Evolutionary conservation across 2,797 vertebrate genomes (phyloP), one percentile per base, ranked within the genome.

Genomic region (Enteromius argenteus): DNA sequence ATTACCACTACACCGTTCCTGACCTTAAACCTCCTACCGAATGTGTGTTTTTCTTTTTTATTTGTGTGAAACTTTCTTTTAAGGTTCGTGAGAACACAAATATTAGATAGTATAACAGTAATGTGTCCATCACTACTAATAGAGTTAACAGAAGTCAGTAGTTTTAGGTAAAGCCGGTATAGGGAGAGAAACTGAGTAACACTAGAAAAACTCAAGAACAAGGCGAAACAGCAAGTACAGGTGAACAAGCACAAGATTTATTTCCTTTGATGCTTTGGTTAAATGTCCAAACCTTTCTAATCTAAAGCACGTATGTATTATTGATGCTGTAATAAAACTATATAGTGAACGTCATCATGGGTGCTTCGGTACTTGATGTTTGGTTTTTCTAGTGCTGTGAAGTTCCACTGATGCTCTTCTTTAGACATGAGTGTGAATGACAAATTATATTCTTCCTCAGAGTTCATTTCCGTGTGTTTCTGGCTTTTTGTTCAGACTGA

Each of bases 401-500:
- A 86, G 49, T 23, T 19, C 46, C 62, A 67, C 64, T 21, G 67
- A 58, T 56, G 44, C 49, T 79, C 32, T 79, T 58, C 66, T 58
- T 72, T 32, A 66, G 21, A 74, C 27, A 74, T 56, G 44, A 73
- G 69, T 79, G 53, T 71, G 44, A 80, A 62, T 23, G 58, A 75
- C 15, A 42, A n/a, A 46, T 35, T 13, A 62, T 32, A 58, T 42
- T 5, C 77, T 56, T 82, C 23, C 66, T 69, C 27, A 44, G 56
- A 64, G 32, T 71, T 66, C 19, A 58, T 67, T 73, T 78, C 58
- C 15, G 19, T 81, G 69, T 67, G 37, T 82, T 64, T 49, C 62
- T 51, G 44, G 17, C 64, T 76, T 58, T 42, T 77, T 79, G 74
- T 79, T 68, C 44, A 42, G 11, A 49, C 53, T 84, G 53, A 85